Conservation (phyloP, 2,888 invertebrate species). For the Brachypalpus laphriformis region DNA sequence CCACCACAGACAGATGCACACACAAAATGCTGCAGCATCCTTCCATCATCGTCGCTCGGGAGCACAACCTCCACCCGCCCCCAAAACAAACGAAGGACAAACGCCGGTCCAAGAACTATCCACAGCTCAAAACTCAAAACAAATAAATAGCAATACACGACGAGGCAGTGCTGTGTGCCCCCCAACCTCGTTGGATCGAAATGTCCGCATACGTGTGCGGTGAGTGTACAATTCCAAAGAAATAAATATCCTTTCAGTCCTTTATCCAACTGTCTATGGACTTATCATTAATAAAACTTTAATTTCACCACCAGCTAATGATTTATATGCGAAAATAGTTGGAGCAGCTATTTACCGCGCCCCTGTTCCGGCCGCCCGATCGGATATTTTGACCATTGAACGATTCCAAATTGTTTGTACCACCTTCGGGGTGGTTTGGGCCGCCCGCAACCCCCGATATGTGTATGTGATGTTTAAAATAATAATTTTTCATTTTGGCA, state of each 20-base stretch:
- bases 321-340: conserved; percentile 69
- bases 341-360: conserved; percentile 47
- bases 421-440: conserved; percentile 7
- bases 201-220: conserved; percentile 74
- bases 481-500: conserved; percentile 75
- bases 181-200: conserved; percentile 19
- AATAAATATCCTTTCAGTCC: conserved; percentile 72
- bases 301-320: conserved; percentile 74
- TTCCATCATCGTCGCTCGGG: conserved; percentile 60
- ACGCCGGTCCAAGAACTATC: conserved; percentile 46
- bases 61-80: background rate
- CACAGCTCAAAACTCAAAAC: conserved; percentile 71
- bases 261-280: conserved; percentile 69
- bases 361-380: conserved; percentile 1
- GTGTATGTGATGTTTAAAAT: conserved; percentile 70
- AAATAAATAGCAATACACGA: conserved; percentile 56
- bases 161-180: too few species aligned
- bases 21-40: conserved; percentile 68
- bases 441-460: background rate
- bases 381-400: conserved; percentile 62
- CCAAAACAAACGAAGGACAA: conserved; percentile 26
- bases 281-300: conserved; percentile 74
- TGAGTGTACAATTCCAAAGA: conserved; percentile 67
- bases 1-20: conserved; percentile 24
- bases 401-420: conserved; percentile 68